Evolutionary conservation across 2,888 invertebrate species (phyloP).

Genomic region (Myopa testacea): DNA sequence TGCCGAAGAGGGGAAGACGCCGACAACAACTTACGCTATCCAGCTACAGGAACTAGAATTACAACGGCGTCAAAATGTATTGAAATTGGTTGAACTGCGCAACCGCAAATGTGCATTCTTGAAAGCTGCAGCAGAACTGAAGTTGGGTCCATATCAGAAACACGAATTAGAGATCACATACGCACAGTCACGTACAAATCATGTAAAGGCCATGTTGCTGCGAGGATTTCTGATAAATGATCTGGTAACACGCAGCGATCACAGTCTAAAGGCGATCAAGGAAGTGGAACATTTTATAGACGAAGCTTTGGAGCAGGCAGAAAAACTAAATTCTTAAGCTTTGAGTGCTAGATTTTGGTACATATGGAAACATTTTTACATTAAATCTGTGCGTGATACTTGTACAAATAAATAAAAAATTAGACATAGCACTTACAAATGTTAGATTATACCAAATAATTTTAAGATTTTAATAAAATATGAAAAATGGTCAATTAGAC

Average conservation of each 20-base stretch:
- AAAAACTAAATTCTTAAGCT: neutral
- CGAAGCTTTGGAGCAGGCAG: slow-evolving; percentile 50
- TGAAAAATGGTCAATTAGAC: too few relatives aligned
- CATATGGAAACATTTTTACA: too few relatives aligned
- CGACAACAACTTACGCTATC: slow-evolving; percentile 10
- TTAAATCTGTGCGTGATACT: too few relatives aligned
- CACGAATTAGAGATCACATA: slow-evolving; percentile 58
- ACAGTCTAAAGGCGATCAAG: slow-evolving; percentile 60
- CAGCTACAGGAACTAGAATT: slow-evolving; percentile 55
- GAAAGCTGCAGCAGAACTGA: slow-evolving; percentile 59
- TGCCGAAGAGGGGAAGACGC: neutral
- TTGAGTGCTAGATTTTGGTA: too few relatives aligned
- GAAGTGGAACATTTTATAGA: slow-evolving; percentile 59
- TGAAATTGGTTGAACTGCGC: slow-evolving; percentile 52
- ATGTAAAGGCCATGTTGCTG: slow-evolving; percentile 59
- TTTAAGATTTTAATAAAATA: too few relatives aligned
- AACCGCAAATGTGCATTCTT: slow-evolving; percentile 59
- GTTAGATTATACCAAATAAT: too few relatives aligned
- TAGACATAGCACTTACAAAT: too few relatives aligned
- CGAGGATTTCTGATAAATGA: slow-evolving; percentile 56
- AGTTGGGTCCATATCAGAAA: slow-evolving; percentile 59
- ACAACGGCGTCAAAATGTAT: slow-evolving; percentile 54
- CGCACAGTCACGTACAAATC: slow-evolving; percentile 56
- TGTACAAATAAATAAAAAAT: too few relatives aligned
- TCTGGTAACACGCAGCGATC: slow-evolving; percentile 56